Conservation (phyloP, 2,113 vertebrate species). For the Siphamia tubifer region DNA sequence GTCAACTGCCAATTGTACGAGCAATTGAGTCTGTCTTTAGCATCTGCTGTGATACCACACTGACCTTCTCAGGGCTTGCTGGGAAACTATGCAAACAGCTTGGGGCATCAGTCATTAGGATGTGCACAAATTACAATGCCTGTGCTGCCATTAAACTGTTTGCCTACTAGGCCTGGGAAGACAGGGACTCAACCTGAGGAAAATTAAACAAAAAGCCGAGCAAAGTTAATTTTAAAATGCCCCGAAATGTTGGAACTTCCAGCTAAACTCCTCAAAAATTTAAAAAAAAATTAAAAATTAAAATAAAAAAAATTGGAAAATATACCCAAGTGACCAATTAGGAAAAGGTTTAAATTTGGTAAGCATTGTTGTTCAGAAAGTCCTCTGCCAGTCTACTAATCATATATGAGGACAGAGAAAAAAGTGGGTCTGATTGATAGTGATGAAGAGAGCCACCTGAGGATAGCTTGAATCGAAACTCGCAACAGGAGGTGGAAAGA, state of each 20-base stretch:
- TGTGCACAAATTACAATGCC: constrained; percentile 57
- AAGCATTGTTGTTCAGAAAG: constrained; percentile 10
- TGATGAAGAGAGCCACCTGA: constrained; percentile 37
- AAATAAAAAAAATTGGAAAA: too few relatives aligned
- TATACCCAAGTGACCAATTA: not conserved
- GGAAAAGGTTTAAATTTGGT: constrained; percentile 6
- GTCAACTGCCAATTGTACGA: constrained; percentile 18
- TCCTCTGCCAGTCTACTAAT: constrained; percentile 17
- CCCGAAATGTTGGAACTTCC: constrained; percentile 7
- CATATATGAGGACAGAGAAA: constrained; percentile 9
- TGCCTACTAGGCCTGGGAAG: constrained; percentile 20
- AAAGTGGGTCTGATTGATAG: constrained; percentile 24
- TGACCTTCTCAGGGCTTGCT: constrained; percentile 60
- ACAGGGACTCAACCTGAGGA: constrained; percentile 25
- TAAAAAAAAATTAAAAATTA: not conserved
- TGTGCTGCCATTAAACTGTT: constrained; percentile 30
- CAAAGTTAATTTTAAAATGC: constrained; percentile 14
- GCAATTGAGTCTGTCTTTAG: constrained; percentile 35
- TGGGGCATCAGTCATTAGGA: constrained; percentile 47
- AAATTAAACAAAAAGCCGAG: constrained; percentile 35
- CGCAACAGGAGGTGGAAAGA: not conserved
- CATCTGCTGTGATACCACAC: constrained; percentile 34
- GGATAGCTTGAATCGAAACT: constrained; percentile 24
- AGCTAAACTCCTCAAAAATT: not conserved
- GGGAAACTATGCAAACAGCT: constrained; percentile 51